phyloP scores from a whole-genome alignment of 2,888 invertebrate species.

The Plemyria rubiginata region DNA sequence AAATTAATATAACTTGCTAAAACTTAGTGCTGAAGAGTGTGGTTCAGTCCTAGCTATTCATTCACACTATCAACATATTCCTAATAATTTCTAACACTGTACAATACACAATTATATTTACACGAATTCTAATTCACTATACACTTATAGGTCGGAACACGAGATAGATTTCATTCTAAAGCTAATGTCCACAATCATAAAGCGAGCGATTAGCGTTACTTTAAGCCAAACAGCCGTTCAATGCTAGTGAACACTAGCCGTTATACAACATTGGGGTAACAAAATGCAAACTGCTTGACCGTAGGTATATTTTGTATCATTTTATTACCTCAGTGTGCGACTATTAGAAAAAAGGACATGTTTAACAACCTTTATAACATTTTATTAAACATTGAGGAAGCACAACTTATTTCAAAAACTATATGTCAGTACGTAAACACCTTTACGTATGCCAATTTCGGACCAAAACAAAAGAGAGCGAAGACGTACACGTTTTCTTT shows the following conservation, averaged over 20 bases:
- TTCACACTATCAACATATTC: constrained; percentile 21
- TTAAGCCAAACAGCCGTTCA: not conserved
- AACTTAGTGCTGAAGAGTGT: constrained; percentile 13
- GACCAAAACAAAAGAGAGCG: no score
- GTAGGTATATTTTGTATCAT: not conserved
- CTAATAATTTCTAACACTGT: constrained; percentile 20
- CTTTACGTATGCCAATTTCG: not conserved
- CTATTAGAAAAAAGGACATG: not conserved
- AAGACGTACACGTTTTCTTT: not conserved
- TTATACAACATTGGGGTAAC: not conserved
- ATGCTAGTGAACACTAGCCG: not conserved
- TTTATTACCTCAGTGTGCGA: not conserved
- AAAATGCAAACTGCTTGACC: not conserved
- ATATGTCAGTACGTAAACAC: not conserved
- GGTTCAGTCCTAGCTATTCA: constrained; percentile 11
- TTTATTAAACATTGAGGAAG: constrained; percentile 18
- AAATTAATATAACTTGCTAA: not conserved
- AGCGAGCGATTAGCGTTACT: not conserved
- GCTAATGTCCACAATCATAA: constrained; percentile 6
- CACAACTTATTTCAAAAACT: constrained; percentile 6
- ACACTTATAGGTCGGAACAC: constrained; percentile 25
- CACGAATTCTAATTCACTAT: constrained; percentile 17
- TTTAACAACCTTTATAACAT: constrained; percentile 3
- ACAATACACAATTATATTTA: constrained; percentile 25
- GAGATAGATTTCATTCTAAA: constrained; percentile 10